Evolutionary conservation across 2,888 invertebrate genomes (phyloP).

Genomic region (Heliconius ismenius): DNA sequence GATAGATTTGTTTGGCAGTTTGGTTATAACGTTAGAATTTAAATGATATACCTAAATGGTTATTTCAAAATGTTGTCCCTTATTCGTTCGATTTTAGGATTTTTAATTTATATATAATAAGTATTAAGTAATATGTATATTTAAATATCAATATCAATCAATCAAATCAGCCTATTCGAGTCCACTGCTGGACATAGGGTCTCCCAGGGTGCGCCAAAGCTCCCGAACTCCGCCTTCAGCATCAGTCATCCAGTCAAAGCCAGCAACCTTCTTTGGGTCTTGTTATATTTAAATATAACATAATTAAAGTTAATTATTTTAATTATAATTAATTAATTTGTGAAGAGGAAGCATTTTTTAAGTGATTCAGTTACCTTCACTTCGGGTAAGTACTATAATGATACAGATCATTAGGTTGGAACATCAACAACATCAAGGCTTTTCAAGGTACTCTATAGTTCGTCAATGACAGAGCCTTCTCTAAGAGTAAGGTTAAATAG

Average conservation of each 20-base stretch:
- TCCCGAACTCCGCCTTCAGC: too few species aligned
- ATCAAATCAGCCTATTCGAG: too few species aligned
- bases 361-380: not conserved
- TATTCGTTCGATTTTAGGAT: not conserved
- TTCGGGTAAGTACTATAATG: conserved; percentile 8
- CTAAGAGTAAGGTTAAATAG: conserved; percentile 20
- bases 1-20: conserved; percentile 32
- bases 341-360: conserved; percentile 8
- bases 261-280: too few species aligned
- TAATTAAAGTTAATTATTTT: not conserved
- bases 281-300: too few species aligned
- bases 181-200: too few species aligned
- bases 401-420: conserved; percentile 20
- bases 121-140: not conserved
- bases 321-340: not conserved
- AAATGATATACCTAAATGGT: conserved; percentile 5
- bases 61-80: not conserved
- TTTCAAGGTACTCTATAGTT: not conserved
- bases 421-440: conserved; percentile 24
- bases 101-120: not conserved
- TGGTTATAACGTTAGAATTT: conserved; percentile 19
- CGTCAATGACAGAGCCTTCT: conserved; percentile 19
- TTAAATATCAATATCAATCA: too few species aligned
- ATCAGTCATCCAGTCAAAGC: too few species aligned
- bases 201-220: too few species aligned